Conservation (phyloP, 2,797 vertebrate genomes). For the Falco naumanni region DNA sequence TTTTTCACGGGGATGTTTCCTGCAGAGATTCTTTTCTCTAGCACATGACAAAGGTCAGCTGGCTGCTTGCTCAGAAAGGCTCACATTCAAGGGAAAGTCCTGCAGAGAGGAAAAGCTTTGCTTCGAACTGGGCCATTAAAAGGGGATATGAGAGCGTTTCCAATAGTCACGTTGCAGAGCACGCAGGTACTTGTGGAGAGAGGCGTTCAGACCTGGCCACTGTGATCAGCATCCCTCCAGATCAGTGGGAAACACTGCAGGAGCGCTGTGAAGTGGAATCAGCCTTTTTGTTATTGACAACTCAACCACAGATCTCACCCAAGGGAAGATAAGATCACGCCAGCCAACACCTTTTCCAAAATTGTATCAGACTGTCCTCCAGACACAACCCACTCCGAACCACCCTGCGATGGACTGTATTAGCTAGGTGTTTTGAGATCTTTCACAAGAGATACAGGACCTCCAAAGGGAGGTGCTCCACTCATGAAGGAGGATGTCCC, state of each 20-base stretch:
- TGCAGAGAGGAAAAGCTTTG: background rate
- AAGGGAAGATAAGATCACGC: background rate
- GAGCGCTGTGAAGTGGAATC: background rate
- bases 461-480: background rate
- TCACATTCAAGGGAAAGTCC: background rate
- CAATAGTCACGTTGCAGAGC: background rate
- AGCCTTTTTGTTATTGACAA: background rate
- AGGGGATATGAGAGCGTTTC: background rate
- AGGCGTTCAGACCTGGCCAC: background rate
- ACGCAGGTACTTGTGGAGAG: background rate
- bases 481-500: background rate
- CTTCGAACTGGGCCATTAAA: background rate
- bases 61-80: background rate
- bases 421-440: background rate
- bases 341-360: background rate
- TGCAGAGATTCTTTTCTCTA: conserved; percentile 42
- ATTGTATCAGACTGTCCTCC: background rate
- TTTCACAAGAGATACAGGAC: background rate
- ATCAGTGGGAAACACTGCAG: background rate
- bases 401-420: background rate
- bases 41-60: conserved; percentile 43
- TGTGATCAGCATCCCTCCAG: background rate
- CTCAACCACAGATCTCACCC: background rate
- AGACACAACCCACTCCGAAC: background rate
- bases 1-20: conserved; percentile 58